phyloP scores from a whole-genome alignment of 2,113 vertebrate species.

The Turnix velox region DNA sequence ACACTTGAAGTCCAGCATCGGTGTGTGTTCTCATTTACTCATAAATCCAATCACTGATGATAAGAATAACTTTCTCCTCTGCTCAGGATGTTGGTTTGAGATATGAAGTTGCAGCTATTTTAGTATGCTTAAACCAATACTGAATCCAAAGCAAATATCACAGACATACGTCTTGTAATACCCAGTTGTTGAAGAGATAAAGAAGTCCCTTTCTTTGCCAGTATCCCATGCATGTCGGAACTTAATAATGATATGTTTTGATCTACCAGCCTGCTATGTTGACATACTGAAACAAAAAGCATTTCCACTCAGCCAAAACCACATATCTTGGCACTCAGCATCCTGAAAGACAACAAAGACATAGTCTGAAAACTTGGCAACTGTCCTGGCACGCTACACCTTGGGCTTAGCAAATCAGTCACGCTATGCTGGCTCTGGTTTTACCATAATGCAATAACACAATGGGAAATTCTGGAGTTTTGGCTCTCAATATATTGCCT shows the following conservation, averaged over 20 bases:
- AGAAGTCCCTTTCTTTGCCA: slow-evolving; percentile 20
- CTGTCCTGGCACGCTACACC: slow-evolving; percentile 51
- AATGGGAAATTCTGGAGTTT: background rate
- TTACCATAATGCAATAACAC: background rate
- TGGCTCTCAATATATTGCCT: background rate
- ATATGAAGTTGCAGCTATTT: background rate
- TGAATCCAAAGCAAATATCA: slow-evolving; percentile 12
- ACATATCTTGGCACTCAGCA: slow-evolving; percentile 54
- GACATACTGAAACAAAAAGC: slow-evolving; percentile 51
- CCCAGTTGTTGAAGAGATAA: background rate
- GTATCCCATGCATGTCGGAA: slow-evolving; percentile 35
- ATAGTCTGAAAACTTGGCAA: slow-evolving; percentile 53
- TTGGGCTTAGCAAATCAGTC: slow-evolving; percentile 65
- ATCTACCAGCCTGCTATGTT: slow-evolving; percentile 27
- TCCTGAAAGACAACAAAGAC: slow-evolving; percentile 61
- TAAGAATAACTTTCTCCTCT: background rate
- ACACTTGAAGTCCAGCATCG: background rate
- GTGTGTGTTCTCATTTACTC: background rate
- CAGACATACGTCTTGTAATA: background rate
- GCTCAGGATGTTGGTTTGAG: background rate
- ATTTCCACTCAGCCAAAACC: slow-evolving; percentile 60
- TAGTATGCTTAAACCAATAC: background rate
- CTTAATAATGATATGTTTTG: slow-evolving; percentile 2
- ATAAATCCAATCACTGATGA: background rate
- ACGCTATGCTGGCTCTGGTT: slow-evolving; percentile 49